phyloP scores from a whole-genome alignment of 2,113 vertebrate genomes.

The Falcunculus frontatus region DNA sequence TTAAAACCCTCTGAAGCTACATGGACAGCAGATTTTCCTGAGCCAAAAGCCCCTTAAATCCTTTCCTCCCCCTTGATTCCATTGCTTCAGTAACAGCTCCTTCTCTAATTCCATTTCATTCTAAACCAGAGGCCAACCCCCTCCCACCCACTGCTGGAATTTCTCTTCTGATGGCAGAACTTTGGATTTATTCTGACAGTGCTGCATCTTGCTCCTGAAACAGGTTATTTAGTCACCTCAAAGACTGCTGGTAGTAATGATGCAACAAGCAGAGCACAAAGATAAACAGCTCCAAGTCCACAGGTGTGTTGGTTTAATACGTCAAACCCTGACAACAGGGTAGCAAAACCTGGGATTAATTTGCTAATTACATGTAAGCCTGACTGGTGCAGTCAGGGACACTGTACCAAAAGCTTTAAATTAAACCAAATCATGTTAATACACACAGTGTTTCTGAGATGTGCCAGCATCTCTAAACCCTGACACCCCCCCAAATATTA shows the following conservation, averaged over 20 bases:
- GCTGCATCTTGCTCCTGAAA: background rate
- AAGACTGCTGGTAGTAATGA: background rate
- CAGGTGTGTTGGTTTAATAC: no score
- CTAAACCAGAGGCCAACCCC: background rate
- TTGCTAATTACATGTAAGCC: background rate
- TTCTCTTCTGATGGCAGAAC: background rate
- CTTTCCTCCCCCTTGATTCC: background rate
- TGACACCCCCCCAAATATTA: background rate
- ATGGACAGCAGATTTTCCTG: background rate
- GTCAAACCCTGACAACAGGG: background rate
- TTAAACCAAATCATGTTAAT: background rate
- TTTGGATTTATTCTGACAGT: background rate
- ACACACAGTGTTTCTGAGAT: background rate
- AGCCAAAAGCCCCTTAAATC: background rate
- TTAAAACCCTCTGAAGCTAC: background rate
- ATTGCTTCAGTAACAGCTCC: background rate
- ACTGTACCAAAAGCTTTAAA: background rate
- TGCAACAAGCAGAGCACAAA: background rate
- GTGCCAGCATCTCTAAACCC: background rate
- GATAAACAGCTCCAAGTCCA: background rate
- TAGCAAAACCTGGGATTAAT: background rate
- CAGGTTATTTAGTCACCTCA: background rate
- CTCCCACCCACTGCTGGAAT: rapidly evolving
- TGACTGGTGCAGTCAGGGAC: background rate
- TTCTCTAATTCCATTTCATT: background rate